A percentile compares a stretch with the other conserved stretches of the same genome.
Evolutionary conservation across 64 coral and sea anemone genomes (phyloP).

Genomic region (Actinia tenebrosa): DNA sequence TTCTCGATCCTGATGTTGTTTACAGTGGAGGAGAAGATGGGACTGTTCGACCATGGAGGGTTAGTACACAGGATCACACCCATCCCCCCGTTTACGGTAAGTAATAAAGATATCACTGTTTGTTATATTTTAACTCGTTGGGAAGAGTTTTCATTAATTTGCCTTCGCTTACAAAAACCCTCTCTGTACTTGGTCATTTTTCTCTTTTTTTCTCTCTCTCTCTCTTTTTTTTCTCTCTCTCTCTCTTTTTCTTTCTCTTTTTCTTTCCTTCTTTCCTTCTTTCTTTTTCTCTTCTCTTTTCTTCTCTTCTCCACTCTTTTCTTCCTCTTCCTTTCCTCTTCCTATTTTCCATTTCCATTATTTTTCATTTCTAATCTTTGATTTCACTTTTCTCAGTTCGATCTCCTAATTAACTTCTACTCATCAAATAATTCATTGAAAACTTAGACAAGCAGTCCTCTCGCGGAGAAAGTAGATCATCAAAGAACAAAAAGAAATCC

Average conservation of each 20-base stretch:
- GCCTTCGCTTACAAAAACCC: no score
- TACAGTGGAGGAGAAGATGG: slow-evolving; percentile 94
- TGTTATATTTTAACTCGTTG: no score
- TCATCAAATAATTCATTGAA: neutral
- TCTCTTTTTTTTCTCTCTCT: neutral
- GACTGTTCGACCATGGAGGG: slow-evolving; percentile 84
- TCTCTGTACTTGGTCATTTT: no score
- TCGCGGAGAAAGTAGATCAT: slow-evolving; percentile 20
- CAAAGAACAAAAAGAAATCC: slow-evolving; percentile 41
- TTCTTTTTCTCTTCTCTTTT: neutral
- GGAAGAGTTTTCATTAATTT: no score
- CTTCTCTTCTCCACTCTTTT: neutral
- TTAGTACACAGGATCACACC: slow-evolving; percentile 51
- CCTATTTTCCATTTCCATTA: no score
- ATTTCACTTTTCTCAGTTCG: no score
- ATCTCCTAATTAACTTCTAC: neutral
- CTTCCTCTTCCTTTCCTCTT: no score
- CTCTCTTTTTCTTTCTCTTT: no score
- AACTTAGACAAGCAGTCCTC: neutral
- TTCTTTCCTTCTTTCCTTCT: no score
- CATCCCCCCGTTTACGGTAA: slow-evolving; percentile 63
- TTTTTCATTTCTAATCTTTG: no score
- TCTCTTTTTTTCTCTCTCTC: no score
- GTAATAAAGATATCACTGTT: neutral
- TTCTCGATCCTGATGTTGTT: slow-evolving; percentile 84